These are phyloP conservation scores for Drosophila lini DNA, from an alignment of 1,140 invertebrate genomes.

Conservation along the genomic window DNA sequence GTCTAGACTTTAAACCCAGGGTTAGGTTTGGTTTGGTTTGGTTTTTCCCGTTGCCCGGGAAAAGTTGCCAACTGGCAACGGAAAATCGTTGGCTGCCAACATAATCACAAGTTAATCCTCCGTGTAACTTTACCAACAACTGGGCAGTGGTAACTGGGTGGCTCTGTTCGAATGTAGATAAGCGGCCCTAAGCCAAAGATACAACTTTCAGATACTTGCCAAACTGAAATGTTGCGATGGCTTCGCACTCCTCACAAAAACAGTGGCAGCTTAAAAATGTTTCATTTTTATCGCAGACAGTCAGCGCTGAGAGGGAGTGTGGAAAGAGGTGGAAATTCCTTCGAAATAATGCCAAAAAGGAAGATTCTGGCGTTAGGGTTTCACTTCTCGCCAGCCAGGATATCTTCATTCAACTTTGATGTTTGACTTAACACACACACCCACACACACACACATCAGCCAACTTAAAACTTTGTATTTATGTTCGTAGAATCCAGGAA, in stretches of 20 bases:
- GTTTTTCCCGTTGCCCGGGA: background rate
- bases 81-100: slow-evolving; percentile 43
- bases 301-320: slow-evolving; percentile 7
- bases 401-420: slow-evolving; percentile 40
- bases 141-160: slow-evolving; percentile 12
- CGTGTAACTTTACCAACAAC: slow-evolving; percentile 60
- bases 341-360: slow-evolving; percentile 17
- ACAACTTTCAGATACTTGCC: slow-evolving; percentile 54
- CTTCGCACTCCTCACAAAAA: slow-evolving; percentile 42
- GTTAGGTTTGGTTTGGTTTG: slow-evolving; percentile 25
- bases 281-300: slow-evolving; percentile 43
- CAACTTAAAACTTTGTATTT: slow-evolving; percentile 10
- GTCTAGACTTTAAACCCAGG: slow-evolving; percentile 63
- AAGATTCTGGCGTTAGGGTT: slow-evolving; percentile 19
- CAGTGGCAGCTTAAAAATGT: slow-evolving; percentile 47
- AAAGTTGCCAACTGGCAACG: slow-evolving; percentile 33
- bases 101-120: slow-evolving; percentile 81
- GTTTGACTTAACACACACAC: slow-evolving; percentile 13
- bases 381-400: slow-evolving; percentile 7
- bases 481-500: background rate
- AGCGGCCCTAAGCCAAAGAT: slow-evolving; percentile 63
- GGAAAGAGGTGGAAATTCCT: slow-evolving; percentile 33
- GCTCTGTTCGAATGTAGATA: slow-evolving; percentile 69
- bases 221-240: slow-evolving; percentile 41
- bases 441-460: slow-evolving; percentile 1